Evolutionary conservation across 2,888 invertebrate species (phyloP).

Genomic region (Congeria kusceri): DNA sequence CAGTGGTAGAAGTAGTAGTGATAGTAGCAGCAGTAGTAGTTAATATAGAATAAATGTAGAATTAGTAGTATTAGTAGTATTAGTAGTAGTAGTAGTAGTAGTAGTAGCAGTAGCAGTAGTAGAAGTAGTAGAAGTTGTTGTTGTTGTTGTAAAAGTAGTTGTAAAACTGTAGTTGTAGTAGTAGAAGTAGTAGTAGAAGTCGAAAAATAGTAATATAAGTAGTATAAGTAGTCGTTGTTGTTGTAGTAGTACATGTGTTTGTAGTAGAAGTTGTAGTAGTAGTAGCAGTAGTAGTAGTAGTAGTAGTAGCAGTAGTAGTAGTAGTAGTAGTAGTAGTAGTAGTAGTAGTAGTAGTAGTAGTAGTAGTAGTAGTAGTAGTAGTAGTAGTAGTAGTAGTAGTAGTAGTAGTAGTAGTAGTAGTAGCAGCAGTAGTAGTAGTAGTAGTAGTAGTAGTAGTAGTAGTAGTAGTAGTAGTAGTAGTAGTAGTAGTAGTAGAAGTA

Average conservation of each 20-base stretch:
- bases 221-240: neutral
- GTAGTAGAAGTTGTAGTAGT: neutral
- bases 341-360: constrained; percentile 9
- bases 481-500: neutral
- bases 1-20: neutral
- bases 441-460: constrained; percentile 2
- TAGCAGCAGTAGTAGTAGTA: neutral
- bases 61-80: no score
- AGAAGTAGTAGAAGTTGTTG: neutral
- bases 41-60: no score
- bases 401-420: constrained; percentile 6
- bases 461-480: constrained; percentile 9
- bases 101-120: constrained; percentile 1
- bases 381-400: constrained; percentile 6
- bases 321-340: constrained; percentile 13
- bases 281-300: constrained; percentile 2
- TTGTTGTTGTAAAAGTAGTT: constrained; percentile 1
- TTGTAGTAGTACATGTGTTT: neutral
- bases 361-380: constrained; percentile 10
- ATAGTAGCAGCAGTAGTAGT: no score
- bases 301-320: constrained; percentile 10
- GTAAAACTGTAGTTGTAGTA: neutral
- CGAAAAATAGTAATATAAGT: neutral
- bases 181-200: no score
- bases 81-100: constrained; percentile 3